phyloP scores from a whole-genome alignment of 2,113 vertebrate species.

The Corvus hawaiiensis region DNA sequence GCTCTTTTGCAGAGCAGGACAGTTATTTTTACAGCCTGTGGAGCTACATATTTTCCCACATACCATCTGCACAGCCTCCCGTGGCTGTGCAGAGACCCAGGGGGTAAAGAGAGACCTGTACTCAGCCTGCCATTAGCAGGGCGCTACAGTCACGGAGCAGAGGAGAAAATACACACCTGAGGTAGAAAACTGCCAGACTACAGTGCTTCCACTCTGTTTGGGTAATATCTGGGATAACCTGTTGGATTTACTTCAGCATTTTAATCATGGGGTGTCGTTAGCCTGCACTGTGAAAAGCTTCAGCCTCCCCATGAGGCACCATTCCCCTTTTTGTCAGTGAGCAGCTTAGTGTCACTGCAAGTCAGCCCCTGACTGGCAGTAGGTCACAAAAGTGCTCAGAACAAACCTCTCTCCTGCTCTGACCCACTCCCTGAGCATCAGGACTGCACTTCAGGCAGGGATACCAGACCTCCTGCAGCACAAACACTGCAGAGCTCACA shows the following conservation, averaged over 20 bases:
- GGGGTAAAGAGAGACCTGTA: background rate
- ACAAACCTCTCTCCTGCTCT: background rate
- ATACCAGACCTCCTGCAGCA: background rate
- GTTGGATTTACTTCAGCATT: background rate
- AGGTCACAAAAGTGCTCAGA: background rate
- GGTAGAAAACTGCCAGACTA: background rate
- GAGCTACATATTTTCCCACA: background rate
- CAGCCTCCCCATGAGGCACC: background rate
- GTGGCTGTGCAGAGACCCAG: background rate
- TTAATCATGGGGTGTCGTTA: background rate
- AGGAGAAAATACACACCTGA: background rate
- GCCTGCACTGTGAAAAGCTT: background rate
- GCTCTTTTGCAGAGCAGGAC: background rate
- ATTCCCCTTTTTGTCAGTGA: background rate
- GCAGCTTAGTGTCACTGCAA: background rate
- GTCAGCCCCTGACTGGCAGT: background rate
- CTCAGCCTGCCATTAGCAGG: background rate
- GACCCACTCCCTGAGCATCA: background rate
- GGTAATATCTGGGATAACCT: background rate
- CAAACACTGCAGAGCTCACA: background rate
- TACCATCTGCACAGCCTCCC: background rate
- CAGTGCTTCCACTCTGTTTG: background rate
- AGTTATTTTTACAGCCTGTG: conserved; percentile 38
- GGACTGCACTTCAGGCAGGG: background rate
- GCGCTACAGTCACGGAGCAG: background rate